phyloP scores from a whole-genome alignment of 2,113 vertebrate species.

The Dicrurus megarhynchus region DNA sequence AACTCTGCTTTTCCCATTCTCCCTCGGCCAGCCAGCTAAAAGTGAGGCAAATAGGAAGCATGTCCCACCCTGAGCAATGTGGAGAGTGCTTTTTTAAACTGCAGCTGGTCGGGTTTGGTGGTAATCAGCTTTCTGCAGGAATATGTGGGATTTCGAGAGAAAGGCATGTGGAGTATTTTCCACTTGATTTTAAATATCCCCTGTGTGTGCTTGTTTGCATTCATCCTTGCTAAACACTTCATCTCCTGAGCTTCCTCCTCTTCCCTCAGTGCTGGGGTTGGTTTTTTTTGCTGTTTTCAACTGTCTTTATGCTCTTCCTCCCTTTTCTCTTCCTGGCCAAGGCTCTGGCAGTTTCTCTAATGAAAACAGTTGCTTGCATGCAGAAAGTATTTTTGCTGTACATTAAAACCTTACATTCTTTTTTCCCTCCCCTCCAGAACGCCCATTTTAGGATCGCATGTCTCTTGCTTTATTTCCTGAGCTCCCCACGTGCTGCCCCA shows the following conservation, averaged over 20 bases:
- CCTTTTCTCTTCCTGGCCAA: not conserved
- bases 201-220: not conserved
- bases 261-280: not conserved
- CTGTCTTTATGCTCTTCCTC: not conserved
- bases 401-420: not conserved
- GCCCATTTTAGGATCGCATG: not conserved
- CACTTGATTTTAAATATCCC: not conserved
- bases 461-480: not conserved
- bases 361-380: not conserved
- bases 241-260: not conserved
- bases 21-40: not conserved
- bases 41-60: constrained; percentile 56
- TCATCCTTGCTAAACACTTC: not conserved
- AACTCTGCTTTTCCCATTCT: constrained; percentile 61
- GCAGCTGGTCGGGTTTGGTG: constrained; percentile 11
- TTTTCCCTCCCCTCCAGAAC: not conserved
- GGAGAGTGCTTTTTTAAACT: constrained; percentile 9
- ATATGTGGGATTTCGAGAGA: not conserved
- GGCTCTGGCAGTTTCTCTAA: not conserved
- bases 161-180: constrained; percentile 24
- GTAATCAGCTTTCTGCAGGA: not conserved
- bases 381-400: not conserved
- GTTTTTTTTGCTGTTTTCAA: not conserved
- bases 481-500: not conserved
- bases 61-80: constrained; percentile 22